These are phyloP conservation scores for Lasioglossum vierecki DNA, from an alignment of 2,888 invertebrate species.

Conservation along the genomic window DNA sequence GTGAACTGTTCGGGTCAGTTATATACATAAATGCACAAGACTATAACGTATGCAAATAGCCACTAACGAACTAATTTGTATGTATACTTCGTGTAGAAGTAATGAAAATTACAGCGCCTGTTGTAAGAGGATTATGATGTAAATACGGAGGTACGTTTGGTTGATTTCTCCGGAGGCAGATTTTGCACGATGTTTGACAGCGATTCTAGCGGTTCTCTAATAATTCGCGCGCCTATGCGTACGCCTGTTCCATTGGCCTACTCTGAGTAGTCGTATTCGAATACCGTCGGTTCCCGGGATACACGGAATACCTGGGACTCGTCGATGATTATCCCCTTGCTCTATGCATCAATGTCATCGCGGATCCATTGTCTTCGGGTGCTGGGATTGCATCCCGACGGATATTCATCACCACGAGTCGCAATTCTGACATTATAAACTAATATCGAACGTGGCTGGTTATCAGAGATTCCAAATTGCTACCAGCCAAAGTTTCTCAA, in stretches of 20 bases:
- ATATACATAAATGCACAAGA: too few relatives aligned
- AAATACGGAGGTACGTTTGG: not conserved
- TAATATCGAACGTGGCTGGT: conserved; percentile 9
- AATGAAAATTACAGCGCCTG: too few relatives aligned
- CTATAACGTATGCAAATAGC: too few relatives aligned
- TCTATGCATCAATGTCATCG: conserved; percentile 59
- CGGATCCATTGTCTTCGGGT: conserved; percentile 50
- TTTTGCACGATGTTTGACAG: not conserved
- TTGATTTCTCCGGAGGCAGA: not conserved
- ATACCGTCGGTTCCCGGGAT: conserved; percentile 58
- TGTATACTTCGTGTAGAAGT: too few relatives aligned
- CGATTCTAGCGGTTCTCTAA: conserved; percentile 18
- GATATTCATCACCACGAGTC: conserved; percentile 41
- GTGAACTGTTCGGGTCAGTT: too few relatives aligned
- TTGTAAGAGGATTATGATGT: too few relatives aligned
- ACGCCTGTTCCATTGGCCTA: conserved; percentile 47
- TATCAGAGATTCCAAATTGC: not conserved
- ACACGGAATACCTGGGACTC: conserved; percentile 49
- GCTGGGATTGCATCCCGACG: conserved; percentile 45
- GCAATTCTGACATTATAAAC: conserved; percentile 43
- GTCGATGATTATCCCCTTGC: conserved; percentile 59
- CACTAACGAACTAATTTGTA: too few relatives aligned
- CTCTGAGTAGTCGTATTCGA: conserved; percentile 20
- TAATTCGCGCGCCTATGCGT: conserved; percentile 23
- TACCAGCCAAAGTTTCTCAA: not conserved